Base-by-base conservation (phyloP, 2,888 invertebrate species). In the Abrostola tripartita region DNA sequence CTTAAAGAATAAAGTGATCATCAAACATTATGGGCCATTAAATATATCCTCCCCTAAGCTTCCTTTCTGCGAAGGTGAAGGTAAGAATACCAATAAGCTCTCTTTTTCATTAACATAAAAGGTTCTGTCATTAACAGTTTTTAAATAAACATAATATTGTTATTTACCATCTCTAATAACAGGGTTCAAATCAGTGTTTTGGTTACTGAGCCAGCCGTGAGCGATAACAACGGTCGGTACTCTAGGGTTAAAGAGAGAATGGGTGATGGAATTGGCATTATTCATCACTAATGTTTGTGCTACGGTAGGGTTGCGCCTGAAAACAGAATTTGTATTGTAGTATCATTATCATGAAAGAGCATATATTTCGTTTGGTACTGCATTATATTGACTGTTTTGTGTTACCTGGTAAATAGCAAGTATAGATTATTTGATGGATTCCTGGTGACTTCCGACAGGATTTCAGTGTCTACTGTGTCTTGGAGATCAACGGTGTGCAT, bases 121-220 rank as follows among this genome's bases (percentile, higher is more conserved):
- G n/a, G n/a, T n/a, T n/a, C n/a, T n/a, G n/a, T n/a, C n/a, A n/a
- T n/a, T n/a, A n/a, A n/a, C n/a, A 10, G 24, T 9, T 49, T 8
- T 5, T 1, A 10, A 49, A 11, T 5, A 36, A 6, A 8, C 0
- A 11, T 6, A 35, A 36, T 40, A 37, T 5, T 40, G 11, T 37
- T 53, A 12, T 56, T 61, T 80, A 91, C 91, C 90, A 38, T 84
- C 77, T 73, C 89, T 84, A 35, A 92, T 80, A 2, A 78, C 65
- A 2, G 85, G 82, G 62, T 91, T 92, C 6, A 86, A 63, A 10
- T 85, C 75, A 8, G 87, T 83, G 24, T 78, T 78, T 42, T 88
- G 82, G 51, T 81, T 82, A 67, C 81, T 85, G 38, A 86, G 81
- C 88, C 88, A 88, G 5, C 89, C 88, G 59, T 89, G 89, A 12